phyloP scores from a whole-genome alignment of 2,797 vertebrate species.

The Lithobates pipiens region DNA sequence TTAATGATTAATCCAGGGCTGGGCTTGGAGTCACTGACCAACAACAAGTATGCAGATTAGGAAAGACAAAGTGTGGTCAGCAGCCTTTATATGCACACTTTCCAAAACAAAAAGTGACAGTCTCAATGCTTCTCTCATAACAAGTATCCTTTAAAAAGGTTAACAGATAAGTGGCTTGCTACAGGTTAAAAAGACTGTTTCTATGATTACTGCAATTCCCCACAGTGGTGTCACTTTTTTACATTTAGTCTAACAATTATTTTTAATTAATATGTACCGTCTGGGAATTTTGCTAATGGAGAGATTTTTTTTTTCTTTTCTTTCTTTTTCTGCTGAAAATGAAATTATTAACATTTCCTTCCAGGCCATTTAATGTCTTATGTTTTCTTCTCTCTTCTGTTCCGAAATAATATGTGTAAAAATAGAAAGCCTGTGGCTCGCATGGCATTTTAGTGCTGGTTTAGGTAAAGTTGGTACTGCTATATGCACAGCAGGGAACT shows the following conservation, averaged over 20 bases:
- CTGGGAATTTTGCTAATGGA: conserved; percentile 58
- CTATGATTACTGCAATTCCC: conserved; percentile 24
- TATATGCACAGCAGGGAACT: conserved; percentile 1
- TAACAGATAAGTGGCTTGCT: conserved; percentile 23
- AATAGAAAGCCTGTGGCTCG: conserved; percentile 5
- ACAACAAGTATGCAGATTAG: no score
- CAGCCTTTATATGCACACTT: no score
- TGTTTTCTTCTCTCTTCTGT: background rate
- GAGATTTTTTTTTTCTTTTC: conserved; percentile 56
- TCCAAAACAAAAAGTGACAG: no score
- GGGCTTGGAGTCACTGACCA: no score
- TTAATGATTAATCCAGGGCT: no score
- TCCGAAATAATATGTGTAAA: conserved; percentile 22
- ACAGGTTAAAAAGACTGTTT: conserved; percentile 39
- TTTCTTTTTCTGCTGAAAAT: conserved; percentile 38
- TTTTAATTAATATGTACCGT: conserved; percentile 64
- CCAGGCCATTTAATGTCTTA: conserved; percentile 62
- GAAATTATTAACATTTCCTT: conserved; percentile 63
- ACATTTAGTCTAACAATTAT: conserved; percentile 66
- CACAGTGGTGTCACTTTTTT: conserved; percentile 63
- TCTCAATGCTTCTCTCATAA: background rate
- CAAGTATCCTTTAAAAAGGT: background rate
- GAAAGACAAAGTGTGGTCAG: no score
- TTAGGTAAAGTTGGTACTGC: conserved; percentile 26
- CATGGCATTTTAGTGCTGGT: conserved; percentile 13